A percentile compares a stretch with the other conserved stretches of the same genome.
Conservation (phyloP, 2,797 vertebrate genomes). For the Pogonophryne albipinna region DNA sequence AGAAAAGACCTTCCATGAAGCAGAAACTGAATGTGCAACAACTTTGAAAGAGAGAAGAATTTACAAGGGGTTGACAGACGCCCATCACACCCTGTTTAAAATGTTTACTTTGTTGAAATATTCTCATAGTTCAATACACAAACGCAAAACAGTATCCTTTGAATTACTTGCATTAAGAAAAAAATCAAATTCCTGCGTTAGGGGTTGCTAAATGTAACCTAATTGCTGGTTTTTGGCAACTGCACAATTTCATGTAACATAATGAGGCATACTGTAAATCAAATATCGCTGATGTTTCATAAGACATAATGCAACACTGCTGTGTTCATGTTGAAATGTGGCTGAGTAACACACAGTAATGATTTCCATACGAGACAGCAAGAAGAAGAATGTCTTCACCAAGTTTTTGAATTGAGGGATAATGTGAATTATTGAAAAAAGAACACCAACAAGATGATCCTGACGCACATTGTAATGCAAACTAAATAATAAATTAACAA, state of each 20-base stretch:
- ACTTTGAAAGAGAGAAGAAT: neutral
- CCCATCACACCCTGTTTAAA: neutral
- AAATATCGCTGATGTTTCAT: conserved; percentile 15
- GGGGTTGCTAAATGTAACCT: neutral
- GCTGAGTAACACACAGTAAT: conserved; percentile 17
- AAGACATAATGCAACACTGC: conserved; percentile 18
- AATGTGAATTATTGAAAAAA: too few species aligned
- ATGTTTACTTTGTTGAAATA: neutral
- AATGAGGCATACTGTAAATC: conserved; percentile 6
- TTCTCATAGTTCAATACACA: neutral
- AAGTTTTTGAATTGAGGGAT: too few species aligned
- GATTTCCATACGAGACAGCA: neutral
- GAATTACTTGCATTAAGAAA: too few species aligned
- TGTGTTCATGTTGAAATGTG: conserved; percentile 29
- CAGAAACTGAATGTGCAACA: neutral
- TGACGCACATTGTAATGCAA: too few species aligned
- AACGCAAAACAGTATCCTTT: neutral
- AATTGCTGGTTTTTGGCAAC: neutral
- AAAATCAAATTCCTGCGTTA: neutral
- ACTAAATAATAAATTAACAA: too few species aligned
- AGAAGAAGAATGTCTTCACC: neutral
- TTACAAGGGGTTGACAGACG: neutral
- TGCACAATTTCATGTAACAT: neutral
- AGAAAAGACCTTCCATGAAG: neutral
- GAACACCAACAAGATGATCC: too few species aligned